phyloP scores from a whole-genome alignment of 2,113 vertebrate genomes.

The Diphyllodes magnificus region DNA sequence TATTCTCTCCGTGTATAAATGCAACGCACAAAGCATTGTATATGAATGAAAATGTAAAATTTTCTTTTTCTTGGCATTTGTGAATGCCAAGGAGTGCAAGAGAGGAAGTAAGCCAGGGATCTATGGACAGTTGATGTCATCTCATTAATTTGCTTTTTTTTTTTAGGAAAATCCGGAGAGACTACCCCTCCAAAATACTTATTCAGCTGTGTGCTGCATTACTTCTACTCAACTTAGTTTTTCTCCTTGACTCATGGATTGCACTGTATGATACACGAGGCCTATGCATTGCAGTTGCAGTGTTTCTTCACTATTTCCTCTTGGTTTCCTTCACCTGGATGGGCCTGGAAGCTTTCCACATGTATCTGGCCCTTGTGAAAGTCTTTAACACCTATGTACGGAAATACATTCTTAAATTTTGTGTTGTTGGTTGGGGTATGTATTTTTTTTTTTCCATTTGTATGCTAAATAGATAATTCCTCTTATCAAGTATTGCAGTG shows the following conservation, averaged over 20 bases:
- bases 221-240: conserved; percentile 86
- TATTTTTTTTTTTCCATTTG: conserved; percentile 20
- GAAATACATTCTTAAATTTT: conserved; percentile 93
- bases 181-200: conserved; percentile 95
- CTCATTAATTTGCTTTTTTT: not conserved
- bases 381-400: conserved; percentile 91
- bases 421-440: conserved; percentile 90
- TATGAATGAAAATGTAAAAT: not conserved
- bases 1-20: not conserved
- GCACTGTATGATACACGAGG: conserved; percentile 72
- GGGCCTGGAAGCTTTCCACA: conserved; percentile 94
- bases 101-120: not conserved
- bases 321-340: conserved; percentile 96
- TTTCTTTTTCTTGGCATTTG: not conserved
- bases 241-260: conserved; percentile 90
- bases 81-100: not conserved
- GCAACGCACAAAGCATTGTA: not conserved
- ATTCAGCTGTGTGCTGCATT: conserved; percentile 89
- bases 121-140: not conserved
- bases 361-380: conserved; percentile 92
- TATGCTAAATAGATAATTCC: not conserved
- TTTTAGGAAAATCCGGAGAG: conserved; percentile 87
- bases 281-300: conserved; percentile 87
- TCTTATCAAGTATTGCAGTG: not conserved
- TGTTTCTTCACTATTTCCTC: conserved; percentile 95